Evolutionary conservation across 2,888 invertebrate genomes (phyloP).

Genomic region (Saturnia pavonia): DNA sequence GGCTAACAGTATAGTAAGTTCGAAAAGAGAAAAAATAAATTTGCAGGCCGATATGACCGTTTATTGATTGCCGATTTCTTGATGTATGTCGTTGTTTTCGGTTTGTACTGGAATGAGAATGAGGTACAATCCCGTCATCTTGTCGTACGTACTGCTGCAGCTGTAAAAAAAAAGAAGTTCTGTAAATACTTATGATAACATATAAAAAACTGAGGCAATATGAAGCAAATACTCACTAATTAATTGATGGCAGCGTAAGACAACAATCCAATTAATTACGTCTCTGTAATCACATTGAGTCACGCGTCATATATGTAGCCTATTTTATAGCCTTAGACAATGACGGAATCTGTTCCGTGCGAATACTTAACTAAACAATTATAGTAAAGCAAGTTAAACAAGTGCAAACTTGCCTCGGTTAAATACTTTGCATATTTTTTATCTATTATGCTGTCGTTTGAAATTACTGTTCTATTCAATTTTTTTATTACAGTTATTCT

Average conservation of each 20-base stretch:
- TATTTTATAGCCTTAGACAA: slow-evolving; percentile 21
- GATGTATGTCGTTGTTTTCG: too few species aligned
- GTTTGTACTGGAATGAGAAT: too few species aligned
- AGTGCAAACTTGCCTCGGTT: slow-evolving; percentile 4
- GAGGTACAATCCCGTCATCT: too few species aligned
- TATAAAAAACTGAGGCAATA: background rate
- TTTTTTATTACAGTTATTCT: background rate
- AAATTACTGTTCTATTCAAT: background rate
- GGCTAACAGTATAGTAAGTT: too few species aligned
- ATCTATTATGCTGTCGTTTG: background rate
- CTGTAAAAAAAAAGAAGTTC: background rate
- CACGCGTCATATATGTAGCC: slow-evolving; percentile 25
- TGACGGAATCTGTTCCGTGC: slow-evolving; percentile 39
- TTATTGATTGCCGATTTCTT: too few species aligned
- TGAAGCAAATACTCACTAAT: background rate
- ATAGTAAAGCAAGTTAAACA: slow-evolving; percentile 3
- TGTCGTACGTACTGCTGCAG: too few species aligned
- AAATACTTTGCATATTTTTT: background rate
- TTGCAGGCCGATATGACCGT: too few species aligned
- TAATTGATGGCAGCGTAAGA: background rate
- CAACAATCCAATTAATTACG: slow-evolving; percentile 20
- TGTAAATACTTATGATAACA: background rate
- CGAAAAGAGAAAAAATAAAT: too few species aligned
- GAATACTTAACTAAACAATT: slow-evolving; percentile 26
- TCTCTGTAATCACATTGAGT: slow-evolving; percentile 27